Evolutionary conservation across 2,797 vertebrate species (phyloP), one percentile per base, ranked within the genome.

Genomic region (Emydoidea blandingii): DNA sequence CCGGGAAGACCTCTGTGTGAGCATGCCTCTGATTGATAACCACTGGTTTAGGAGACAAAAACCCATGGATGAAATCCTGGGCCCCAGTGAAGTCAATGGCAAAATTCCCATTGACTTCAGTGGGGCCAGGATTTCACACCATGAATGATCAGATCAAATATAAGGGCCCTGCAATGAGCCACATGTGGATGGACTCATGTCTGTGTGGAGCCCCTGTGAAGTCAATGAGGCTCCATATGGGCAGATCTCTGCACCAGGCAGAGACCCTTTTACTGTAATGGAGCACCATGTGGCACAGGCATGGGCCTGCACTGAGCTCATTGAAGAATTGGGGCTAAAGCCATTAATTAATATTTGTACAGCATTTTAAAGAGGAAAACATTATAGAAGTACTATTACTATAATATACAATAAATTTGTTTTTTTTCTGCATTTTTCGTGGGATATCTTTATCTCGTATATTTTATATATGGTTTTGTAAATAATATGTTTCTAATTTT

Each of bases 381-480:
- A 0, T 52, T 68, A 85, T 72, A 0, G 0, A 12, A 72, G 56
- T 4, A 5, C 82, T 23, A 50, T 86, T 6, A 65, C 6, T 0
- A 2, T 4, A 82, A 4, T 8, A 1, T 16, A 41, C 1, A 37
- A 59, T 57, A 34, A 29, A 1, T 78, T 50, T 59, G 1, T 47
- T 44, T 49, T 34, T 44, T 50, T 34, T 8, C 1, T 14, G 65
- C 6, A 0, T 0, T 0, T 9, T 88, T 84, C 4, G 4, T 1
- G 6, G 83, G 29, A 65, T 6, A 85, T 54, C 49, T 86, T 12
- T 29, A 78, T 27, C 56, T 72, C 44, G 31, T 50, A 89, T 68
- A 79, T 79, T 86, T 50, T 87, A 81, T 59, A 34, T 83, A 57
- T 84, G 81, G 16, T 52, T 10, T 31, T 41, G 6, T 47, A 2